phyloP scores from a whole-genome alignment of 2,797 vertebrate species.

The Rhinella marina region DNA sequence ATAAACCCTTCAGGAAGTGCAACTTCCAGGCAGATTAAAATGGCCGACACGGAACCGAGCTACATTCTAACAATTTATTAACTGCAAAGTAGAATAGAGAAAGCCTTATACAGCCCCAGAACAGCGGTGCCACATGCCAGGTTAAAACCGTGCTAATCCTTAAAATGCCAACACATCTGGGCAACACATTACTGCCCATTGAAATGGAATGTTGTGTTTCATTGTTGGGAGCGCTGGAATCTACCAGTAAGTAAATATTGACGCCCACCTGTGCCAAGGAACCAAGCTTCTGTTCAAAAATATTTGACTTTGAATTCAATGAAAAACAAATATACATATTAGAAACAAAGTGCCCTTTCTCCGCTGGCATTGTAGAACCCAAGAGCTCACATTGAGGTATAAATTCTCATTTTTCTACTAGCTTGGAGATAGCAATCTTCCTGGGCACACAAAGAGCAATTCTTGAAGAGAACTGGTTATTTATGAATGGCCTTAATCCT shows the following conservation, averaged over 20 bases:
- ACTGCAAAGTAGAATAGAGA: constrained; percentile 23
- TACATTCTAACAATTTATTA: constrained; percentile 28
- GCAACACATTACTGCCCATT: constrained; percentile 43
- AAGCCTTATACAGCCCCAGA: constrained; percentile 4
- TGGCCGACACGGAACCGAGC: constrained; percentile 10
- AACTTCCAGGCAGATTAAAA: constrained; percentile 22
- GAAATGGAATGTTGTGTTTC: constrained; percentile 40
- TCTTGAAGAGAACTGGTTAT: not conserved
- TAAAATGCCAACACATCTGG: constrained; percentile 45
- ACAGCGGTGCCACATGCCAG: constrained; percentile 4
- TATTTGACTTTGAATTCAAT: constrained; percentile 45
- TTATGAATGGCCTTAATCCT: not conserved
- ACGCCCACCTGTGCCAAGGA: constrained; percentile 37
- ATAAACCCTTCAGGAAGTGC: constrained; percentile 31
- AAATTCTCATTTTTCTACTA: not conserved
- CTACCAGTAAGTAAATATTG: constrained; percentile 45
- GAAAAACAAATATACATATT: constrained; percentile 44
- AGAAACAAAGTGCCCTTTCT: constrained; percentile 31
- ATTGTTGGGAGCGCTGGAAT: constrained; percentile 45
- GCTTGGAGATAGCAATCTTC: not conserved
- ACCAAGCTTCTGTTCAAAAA: constrained; percentile 39
- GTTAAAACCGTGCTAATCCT: constrained; percentile 44
- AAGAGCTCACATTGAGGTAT: not conserved
- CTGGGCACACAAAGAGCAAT: not conserved
- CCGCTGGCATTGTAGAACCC: constrained; percentile 1